A percentile compares a stretch with the other conserved stretches of the same genome.
These are phyloP conservation scores for Cataglyphis rosenhaueri DNA, from an alignment of 2,888 invertebrate genomes.

Conservation along the genomic window DNA sequence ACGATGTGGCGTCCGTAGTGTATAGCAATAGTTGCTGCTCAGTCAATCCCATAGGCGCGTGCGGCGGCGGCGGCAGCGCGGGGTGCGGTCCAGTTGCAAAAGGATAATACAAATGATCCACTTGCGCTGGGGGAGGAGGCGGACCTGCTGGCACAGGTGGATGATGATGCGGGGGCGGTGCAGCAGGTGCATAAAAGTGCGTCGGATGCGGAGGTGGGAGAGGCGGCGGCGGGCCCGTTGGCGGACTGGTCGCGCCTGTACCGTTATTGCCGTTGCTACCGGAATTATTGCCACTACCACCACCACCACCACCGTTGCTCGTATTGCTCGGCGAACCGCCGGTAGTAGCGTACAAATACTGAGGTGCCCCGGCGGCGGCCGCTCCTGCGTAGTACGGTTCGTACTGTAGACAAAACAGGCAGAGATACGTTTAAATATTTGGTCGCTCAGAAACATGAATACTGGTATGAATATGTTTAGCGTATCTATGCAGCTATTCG, in stretches of 20 bases:
- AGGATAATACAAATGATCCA: slow-evolving; percentile 83
- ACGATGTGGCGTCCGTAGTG: slow-evolving; percentile 77
- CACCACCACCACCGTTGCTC: slow-evolving; percentile 72
- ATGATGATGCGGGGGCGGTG: slow-evolving; percentile 80
- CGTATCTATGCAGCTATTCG: background rate
- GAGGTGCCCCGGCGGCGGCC: slow-evolving; percentile 83
- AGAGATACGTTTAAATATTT: background rate
- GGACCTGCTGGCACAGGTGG: slow-evolving; percentile 77
- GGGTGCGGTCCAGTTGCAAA: slow-evolving; percentile 76
- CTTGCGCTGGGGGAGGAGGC: slow-evolving; percentile 79
- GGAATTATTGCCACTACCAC: slow-evolving; percentile 71
- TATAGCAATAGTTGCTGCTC: slow-evolving; percentile 83
- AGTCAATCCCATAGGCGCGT: slow-evolving; percentile 79
- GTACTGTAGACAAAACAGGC: slow-evolving; percentile 78
- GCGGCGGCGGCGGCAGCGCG: slow-evolving; percentile 78
- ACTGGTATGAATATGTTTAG: background rate
- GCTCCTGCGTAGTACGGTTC: slow-evolving; percentile 84
- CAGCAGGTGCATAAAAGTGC: slow-evolving; percentile 79
- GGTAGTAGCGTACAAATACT: slow-evolving; percentile 85
- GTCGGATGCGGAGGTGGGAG: slow-evolving; percentile 75
- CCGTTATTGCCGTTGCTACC: slow-evolving; percentile 75
- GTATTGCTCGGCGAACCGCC: slow-evolving; percentile 82
- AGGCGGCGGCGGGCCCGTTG: slow-evolving; percentile 75
- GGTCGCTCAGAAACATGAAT: background rate
- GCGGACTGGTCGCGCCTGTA: slow-evolving; percentile 79